These are phyloP conservation scores for Terrapene triunguis DNA, from an alignment of 2,113 vertebrate genomes.

Conservation along the genomic window DNA sequence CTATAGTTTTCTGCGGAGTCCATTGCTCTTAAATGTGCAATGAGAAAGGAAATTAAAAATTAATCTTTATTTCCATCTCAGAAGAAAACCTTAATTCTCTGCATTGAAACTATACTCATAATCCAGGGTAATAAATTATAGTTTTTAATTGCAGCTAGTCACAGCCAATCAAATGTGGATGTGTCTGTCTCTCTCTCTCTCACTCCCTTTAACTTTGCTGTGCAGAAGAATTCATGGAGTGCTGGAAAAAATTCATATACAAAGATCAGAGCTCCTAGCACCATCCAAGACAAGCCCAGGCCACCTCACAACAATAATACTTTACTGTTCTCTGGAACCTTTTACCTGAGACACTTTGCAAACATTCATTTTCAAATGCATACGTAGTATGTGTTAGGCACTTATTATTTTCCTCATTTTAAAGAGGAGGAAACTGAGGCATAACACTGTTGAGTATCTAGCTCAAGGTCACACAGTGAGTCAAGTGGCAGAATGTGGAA, in stretches of 20 bases:
- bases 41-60: constrained; percentile 89
- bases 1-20: constrained; percentile 74
- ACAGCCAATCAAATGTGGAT: constrained; percentile 71
- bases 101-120: constrained; percentile 83
- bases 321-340: neutral
- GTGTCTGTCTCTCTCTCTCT: constrained; percentile 61
- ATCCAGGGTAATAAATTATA: constrained; percentile 83
- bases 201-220: constrained; percentile 64
- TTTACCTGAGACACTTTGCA: neutral
- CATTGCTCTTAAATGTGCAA: constrained; percentile 82
- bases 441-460: neutral
- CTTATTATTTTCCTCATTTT: rapidly evolving
- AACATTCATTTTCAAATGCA: neutral
- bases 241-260: constrained; percentile 24
- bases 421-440: neutral
- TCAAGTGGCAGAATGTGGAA: neutral
- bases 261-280: neutral
- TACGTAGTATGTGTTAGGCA: neutral
- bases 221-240: constrained; percentile 37
- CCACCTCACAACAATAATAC: rapidly evolving
- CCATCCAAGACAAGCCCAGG: neutral
- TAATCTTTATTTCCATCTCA: constrained; percentile 90
- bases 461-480: neutral
- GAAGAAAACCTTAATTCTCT: constrained; percentile 87
- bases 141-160: constrained; percentile 81